Conservation (phyloP, 2,797 vertebrate species). For the Ctenopoma kingsleyae region DNA sequence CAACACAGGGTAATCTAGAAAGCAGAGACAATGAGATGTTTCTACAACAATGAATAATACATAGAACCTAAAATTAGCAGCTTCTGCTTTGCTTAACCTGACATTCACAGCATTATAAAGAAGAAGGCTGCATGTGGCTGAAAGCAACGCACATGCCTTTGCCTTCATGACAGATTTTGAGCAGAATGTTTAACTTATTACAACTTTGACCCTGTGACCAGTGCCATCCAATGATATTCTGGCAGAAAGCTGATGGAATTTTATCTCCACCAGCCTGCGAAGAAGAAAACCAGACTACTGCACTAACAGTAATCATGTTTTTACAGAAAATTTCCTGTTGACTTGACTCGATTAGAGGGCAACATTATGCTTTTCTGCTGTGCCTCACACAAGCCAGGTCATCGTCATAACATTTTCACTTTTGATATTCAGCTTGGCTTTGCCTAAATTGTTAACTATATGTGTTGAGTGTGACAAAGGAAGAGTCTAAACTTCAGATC, state of each 20-base stretch:
- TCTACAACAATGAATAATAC: neutral
- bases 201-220: neutral
- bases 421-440: neutral
- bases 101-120: neutral
- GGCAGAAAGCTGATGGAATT: neutral
- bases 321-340: neutral
- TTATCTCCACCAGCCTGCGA: neutral
- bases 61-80: too few species aligned
- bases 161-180: neutral
- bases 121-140: neutral
- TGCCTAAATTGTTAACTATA: neutral
- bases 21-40: constrained; percentile 1
- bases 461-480: neutral
- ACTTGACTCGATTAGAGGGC: neutral
- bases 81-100: neutral
- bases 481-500: neutral
- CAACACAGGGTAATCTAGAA: constrained; percentile 10
- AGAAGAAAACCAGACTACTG: neutral
- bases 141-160: neutral
- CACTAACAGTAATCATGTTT: constrained; percentile 1
- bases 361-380: constrained; percentile 8
- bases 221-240: neutral
- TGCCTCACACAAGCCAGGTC: neutral
- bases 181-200: neutral
- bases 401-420: constrained; percentile 13